Evolutionary conservation across 30 jellyfish, hydroid and myxozoan genomes (phyloP), one percentile per base, ranked within the genome.

Genomic region (Rhopilema esculentum): DNA sequence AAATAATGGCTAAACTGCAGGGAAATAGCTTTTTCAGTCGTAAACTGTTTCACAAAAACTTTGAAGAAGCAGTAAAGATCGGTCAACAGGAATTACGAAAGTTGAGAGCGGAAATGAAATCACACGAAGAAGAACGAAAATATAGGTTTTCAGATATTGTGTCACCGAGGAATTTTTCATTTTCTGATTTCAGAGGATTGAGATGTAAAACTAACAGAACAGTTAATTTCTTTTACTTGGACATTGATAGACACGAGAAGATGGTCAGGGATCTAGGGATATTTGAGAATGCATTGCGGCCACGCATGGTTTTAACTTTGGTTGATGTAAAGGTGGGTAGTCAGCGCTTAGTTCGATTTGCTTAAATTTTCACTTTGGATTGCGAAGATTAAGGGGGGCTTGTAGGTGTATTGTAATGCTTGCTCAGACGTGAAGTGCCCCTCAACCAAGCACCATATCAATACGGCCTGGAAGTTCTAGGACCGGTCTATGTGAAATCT

Each of bases 171-270:
- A 85, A 85, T 29, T 85, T 85, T 51, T 29, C 88, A 9, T 20
- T 88, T 0, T 31, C 17, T 22, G 94, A 85, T 67, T 80, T 87
- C 74, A n/a, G 16, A n/a, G 98, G 98, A 4, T 85, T 92, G 22
- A 82, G 97, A 19, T 92, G 98, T 77, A 83, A 78, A 26, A 87
- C 98, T n/a, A 92, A 92, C 78, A 62, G 90, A 32, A 86, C 95
- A n/a, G 89, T 92, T 0, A 83, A 83, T 75, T 92, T 87, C 75
- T 87, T 52, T 69, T 51, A 74, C 31, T 50, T 92, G 87, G 96
- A 92, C 48, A 27, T 68, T 51, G 93, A 92, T 16, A 71, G 26
- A 22, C 91, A 92, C 75, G 65, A 71, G 50, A 69, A 16, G 25
- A 79, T 92, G 81, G 70, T 86, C 22, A 74, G 75, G 26, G 83